These are phyloP conservation scores for Onychostruthus taczanowskii DNA, from an alignment of 2,113 vertebrate species.

Conservation along the genomic window DNA sequence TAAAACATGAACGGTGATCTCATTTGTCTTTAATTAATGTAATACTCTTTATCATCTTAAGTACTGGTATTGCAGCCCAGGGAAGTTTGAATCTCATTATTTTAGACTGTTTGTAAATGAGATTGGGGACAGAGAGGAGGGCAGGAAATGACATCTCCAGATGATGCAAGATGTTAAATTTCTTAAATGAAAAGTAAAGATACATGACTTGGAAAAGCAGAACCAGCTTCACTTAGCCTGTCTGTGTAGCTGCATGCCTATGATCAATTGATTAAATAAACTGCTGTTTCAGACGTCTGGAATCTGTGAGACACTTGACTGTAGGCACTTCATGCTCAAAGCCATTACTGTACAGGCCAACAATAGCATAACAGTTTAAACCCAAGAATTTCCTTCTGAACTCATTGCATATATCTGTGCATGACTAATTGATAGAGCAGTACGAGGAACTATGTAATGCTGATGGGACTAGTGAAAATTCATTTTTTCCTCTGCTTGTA, in stretches of 20 bases:
- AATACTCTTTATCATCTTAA: neutral
- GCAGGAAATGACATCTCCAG: neutral
- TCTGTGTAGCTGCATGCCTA: slow-evolving; percentile 43
- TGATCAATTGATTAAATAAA: slow-evolving; percentile 71
- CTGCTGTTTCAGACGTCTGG: slow-evolving; percentile 58
- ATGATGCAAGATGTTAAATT: slow-evolving; percentile 14
- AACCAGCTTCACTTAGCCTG: neutral
- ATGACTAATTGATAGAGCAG: slow-evolving; percentile 44
- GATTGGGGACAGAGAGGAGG: neutral
- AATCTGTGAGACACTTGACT: slow-evolving; percentile 52
- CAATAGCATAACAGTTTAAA: slow-evolving; percentile 58
- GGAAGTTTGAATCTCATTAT: neutral
- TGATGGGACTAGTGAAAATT: neutral
- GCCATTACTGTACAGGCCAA: slow-evolving; percentile 50
- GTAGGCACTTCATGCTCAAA: neutral
- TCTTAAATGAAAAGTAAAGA: slow-evolving; percentile 31
- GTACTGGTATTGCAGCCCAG: neutral
- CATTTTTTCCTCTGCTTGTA: neutral
- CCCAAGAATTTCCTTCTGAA: slow-evolving; percentile 41
- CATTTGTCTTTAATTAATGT: neutral
- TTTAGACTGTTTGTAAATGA: neutral
- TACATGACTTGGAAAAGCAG: slow-evolving; percentile 4
- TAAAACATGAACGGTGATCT: neutral
- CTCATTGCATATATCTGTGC: neutral
- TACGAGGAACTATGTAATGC: neutral